Base-by-base conservation (phyloP, 1,140 invertebrate species). In the Holcopasites calliopsidis region DNA sequence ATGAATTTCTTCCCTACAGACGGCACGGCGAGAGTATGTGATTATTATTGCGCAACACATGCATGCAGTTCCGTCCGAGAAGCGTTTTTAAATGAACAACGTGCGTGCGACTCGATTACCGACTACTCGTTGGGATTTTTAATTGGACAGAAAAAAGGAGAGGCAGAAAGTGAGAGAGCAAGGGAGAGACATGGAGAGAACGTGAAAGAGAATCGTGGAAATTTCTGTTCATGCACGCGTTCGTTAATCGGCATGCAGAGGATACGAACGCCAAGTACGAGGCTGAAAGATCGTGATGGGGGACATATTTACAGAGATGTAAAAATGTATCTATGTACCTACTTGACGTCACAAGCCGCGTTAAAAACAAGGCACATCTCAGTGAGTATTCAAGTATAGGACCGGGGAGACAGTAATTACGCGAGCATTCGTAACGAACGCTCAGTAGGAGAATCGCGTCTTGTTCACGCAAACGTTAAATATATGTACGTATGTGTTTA, bases 281-380 rank as follows among this genome's bases (percentile, higher is more conserved):
- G 31, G 26, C 10, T 18, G 11, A n/a, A 21, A 16, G 26, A 13
- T 35, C 28, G n/a, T n/a, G n/a, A 66, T 13, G 52, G 23, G n/a
- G 49, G 52, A 13, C 10, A 58, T 81, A 83, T 82, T 82, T 82
- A 83, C 81, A 83, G 61, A 76, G 54, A 79, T 75, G 76, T 80
- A 72, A 75, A 79, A 85, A 55, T 79, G 87, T 87, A 64, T 84
- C 87, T 91, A 91, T 90, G 82, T 92, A 92, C 91, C 90, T 92
- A 91, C 89, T 92, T 92, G 91, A 90, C 90, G 87, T 91, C 91
- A 92, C 89, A 91, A 92, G 91, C 91, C 91, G 90, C 91, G 91
- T 91, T 88, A 91, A 92, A n/a, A 91, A 92, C 88, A 91, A 88
- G 90, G 87, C 88, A 92, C 88, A 91, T 90, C 87, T 90, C 88